Evolutionary conservation across 2,888 invertebrate species (phyloP).

Genomic region (Eulithis testata): DNA sequence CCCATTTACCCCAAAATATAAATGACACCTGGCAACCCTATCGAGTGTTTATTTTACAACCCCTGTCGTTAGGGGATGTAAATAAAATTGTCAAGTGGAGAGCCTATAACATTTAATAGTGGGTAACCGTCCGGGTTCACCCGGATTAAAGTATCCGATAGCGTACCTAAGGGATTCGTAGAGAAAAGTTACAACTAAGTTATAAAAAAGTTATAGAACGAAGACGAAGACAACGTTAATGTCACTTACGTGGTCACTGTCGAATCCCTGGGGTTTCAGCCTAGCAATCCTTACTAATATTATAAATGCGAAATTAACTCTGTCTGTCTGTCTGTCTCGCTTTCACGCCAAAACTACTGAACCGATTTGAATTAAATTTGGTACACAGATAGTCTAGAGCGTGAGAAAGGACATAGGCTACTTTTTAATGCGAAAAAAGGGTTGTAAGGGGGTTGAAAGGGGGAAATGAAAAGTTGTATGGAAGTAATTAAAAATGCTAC

Average conservation of each 20-base stretch:
- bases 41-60: constrained; percentile 33
- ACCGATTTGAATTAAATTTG: too few species aligned
- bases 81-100: constrained; percentile 36
- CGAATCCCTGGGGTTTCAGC: background rate
- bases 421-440: too few species aligned
- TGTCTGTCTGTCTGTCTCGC: too few species aligned
- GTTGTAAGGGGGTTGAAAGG: too few species aligned
- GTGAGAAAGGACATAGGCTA: too few species aligned
- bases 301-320: too few species aligned
- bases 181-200: constrained; percentile 13
- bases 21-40: constrained; percentile 13
- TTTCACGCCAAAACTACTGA: too few species aligned
- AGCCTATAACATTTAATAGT: constrained; percentile 31
- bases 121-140: background rate
- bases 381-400: too few species aligned
- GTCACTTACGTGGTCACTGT: background rate
- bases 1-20: constrained; percentile 1
- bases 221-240: background rate
- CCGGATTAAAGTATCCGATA: constrained; percentile 11
- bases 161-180: constrained; percentile 1
- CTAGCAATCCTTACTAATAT: too few species aligned
- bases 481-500: too few species aligned
- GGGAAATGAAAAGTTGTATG: too few species aligned
- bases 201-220: background rate
- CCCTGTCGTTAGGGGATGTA: constrained; percentile 34